Conservation (phyloP, 2,113 vertebrate genomes). For the Lontra canadensis region DNA sequence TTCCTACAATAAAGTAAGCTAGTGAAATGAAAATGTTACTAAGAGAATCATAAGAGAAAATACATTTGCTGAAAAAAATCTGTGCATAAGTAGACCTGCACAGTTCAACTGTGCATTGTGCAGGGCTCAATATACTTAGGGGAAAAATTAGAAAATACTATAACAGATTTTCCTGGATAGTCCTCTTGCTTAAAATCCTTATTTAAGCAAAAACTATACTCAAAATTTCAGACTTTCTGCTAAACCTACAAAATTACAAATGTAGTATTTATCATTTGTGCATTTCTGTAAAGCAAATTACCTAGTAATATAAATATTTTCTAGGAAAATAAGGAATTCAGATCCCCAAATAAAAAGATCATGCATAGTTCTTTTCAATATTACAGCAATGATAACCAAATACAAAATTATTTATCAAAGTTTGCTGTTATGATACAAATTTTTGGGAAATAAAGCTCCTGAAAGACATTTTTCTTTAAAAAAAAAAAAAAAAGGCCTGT, state of each 20-base stretch:
- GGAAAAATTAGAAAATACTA: conserved; percentile 25
- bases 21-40: background rate
- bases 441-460: background rate
- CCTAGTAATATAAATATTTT: background rate
- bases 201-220: conserved; percentile 23
- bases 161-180: background rate
- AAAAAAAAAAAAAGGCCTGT: background rate
- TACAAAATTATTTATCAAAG: conserved; percentile 17
- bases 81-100: background rate
- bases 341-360: background rate
- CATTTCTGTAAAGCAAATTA: background rate
- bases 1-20: background rate
- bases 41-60: background rate
- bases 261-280: background rate
- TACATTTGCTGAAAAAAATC: background rate
- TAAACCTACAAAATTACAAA: background rate
- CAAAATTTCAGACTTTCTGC: background rate
- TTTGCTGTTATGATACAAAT: background rate
- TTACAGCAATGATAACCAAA: background rate
- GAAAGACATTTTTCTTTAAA: background rate
- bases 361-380: background rate
- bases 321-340: background rate
- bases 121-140: background rate
- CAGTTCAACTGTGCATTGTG: background rate
- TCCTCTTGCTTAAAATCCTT: background rate